Base-by-base conservation (phyloP, 1,140 invertebrate genomes). In the Cryptotermes secundus region DNA sequence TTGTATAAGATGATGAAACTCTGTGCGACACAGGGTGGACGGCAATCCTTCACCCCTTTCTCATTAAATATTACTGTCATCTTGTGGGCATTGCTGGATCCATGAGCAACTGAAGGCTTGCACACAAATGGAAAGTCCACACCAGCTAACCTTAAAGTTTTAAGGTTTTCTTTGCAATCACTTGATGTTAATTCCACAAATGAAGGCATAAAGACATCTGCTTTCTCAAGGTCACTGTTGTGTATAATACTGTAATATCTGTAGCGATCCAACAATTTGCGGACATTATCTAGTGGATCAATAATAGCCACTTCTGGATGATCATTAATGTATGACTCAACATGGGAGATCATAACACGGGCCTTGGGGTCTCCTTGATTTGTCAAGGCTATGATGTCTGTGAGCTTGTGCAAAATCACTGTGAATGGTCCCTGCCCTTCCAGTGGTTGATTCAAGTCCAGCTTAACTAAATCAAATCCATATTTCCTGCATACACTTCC, bases 21-120 rank as follows among this genome's bases (percentile, higher is more conserved):
- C 90, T 98, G 97, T 19, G 96, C 95, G 45, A 98, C 96, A 90
- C 96, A 98, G 0, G 96, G 96, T 83, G 94, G 92, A 85, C 93
- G 93, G 88, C 96, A 95, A 87, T 96, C 94, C 85, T 91, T 91
- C 38, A 98, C 89, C 34, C 94, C 94, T 86, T 92, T 91, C 89
- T 97, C 94, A 90, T 96, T 96, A 88, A 98, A 98, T 86, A 98
- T 94, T 1, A 98, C 91, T 86, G 95, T 93, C 96, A 98, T 97
- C 93, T 92, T 92, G 88, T 96, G 95, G 24, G 94, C 94, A 85
- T 93, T 92, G 84, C 92, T 94, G 31, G 95, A 96, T 83, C 96
- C 95, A 89, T 97, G 96, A 53, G 95, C 95, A 81, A 95, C 90
- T 72, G 93, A 92, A 6, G 95, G 95, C 89, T 98, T 98, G 88